These are phyloP conservation scores for Oscheius myriophilus DNA, from an alignment of 2,888 invertebrate genomes.

Conservation along the genomic window DNA sequence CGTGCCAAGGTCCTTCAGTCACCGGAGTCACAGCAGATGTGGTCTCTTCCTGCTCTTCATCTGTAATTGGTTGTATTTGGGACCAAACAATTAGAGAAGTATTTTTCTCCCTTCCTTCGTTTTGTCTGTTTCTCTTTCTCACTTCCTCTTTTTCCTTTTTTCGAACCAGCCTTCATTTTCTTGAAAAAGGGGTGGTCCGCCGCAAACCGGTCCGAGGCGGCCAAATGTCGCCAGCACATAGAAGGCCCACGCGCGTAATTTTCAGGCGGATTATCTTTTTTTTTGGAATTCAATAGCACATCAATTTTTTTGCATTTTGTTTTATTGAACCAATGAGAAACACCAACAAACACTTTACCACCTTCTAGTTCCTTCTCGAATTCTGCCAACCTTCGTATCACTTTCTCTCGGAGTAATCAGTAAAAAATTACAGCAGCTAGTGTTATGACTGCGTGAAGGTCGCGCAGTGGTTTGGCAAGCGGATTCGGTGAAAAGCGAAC, in stretches of 20 bases:
- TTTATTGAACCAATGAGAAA: neutral
- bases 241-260: too few relatives aligned
- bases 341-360: neutral
- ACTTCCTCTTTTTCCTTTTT: neutral
- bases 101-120: too few relatives aligned
- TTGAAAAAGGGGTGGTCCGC: too few relatives aligned
- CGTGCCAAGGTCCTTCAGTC: slow-evolving; percentile 13
- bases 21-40: neutral
- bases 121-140: too few relatives aligned
- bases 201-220: too few relatives aligned
- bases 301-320: neutral
- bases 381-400: slow-evolving; percentile 1
- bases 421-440: neutral
- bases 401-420: slow-evolving; percentile 7
- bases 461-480: neutral
- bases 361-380: neutral
- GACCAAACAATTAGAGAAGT: too few relatives aligned
- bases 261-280: too few relatives aligned
- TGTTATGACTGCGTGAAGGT: slow-evolving; percentile 25
- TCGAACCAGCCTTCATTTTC: too few relatives aligned
- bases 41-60: neutral
- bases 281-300: too few relatives aligned
- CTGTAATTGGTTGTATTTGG: too few relatives aligned
- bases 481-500: too few relatives aligned
- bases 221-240: too few relatives aligned